Evolutionary conservation across 37 sponge, comb jelly and placozoan genomes (phyloP), one percentile per base, ranked within the genome.

Genomic region (Amphimedon queenslandica): DNA sequence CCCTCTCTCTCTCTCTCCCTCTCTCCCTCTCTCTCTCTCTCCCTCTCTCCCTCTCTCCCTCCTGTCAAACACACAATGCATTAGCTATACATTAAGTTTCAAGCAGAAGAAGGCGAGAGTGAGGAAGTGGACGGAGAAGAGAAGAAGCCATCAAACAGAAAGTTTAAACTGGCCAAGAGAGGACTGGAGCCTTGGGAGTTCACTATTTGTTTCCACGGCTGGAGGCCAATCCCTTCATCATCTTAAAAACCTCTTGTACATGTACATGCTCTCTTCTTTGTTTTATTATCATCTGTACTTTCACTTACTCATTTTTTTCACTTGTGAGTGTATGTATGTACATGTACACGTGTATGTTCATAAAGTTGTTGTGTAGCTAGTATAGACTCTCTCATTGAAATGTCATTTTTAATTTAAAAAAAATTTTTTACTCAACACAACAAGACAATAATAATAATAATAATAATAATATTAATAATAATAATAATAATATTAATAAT

Each of bases 161-260:
- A 87, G 58, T 40, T 98, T 34, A 77, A 74, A 34, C 10, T 92
- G 21, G 87, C 91, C 4, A 85, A 83, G 75, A 64, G 80, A 55
- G 91, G 93, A 1, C 63, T 72, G 6, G 99, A 98, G 37, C 96
- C 90, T 8, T 79, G 82, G 78, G 88, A 83, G 58, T 98, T 98
- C 72, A 85, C 74, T 0, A 71, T 77, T 24, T 92, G 96, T 35
- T 94, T 98, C 70, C 99, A 94, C 73, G 95, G 99, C n/a, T 98
- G 95, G 95, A 84, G 79, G 1, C 71, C 81, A 24, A 73, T 63
- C 33, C n/a, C 3, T 32, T 63, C 51, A 8, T 18, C 8, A 47
- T 47, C 51, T 8, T 47, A 47, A 47, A 47, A 47, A n/a, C n/a
- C n/a, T n/a, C n/a, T n/a, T n/a, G n/a, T n/a, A n/a, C n/a, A n/a